Conservation (phyloP, 2,113 vertebrate genomes). For the Gymnogyps californianus region DNA sequence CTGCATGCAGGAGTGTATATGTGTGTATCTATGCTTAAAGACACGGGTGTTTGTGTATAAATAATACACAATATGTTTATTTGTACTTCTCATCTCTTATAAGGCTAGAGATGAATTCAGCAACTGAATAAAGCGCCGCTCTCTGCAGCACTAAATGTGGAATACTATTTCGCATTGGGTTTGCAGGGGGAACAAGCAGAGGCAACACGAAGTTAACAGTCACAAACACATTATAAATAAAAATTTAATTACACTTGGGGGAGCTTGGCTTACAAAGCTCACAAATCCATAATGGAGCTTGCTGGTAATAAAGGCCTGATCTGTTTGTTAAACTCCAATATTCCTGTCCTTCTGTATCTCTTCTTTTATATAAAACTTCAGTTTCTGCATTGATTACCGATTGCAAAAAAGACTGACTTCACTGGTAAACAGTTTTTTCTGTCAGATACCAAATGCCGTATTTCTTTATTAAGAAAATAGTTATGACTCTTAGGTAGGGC, state of each 20-base stretch:
- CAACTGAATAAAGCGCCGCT: neutral
- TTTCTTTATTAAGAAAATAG: constrained; percentile 49
- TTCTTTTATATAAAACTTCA: constrained; percentile 59
- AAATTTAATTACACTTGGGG: constrained; percentile 78
- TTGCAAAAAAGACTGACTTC: constrained; percentile 31
- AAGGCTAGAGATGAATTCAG: constrained; percentile 47
- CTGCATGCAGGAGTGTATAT: neutral
- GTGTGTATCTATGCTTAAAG: constrained; percentile 20
- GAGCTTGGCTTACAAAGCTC: constrained; percentile 76
- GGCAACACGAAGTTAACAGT: constrained; percentile 71
- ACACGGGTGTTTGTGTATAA: constrained; percentile 17
- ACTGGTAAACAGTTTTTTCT: constrained; percentile 28
- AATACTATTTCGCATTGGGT: constrained; percentile 41
- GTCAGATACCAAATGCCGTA: constrained; percentile 5
- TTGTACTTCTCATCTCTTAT: constrained; percentile 54
- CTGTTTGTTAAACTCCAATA: constrained; percentile 71
- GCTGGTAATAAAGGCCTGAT: constrained; percentile 72
- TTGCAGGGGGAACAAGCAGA: constrained; percentile 25
- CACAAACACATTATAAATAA: constrained; percentile 78
- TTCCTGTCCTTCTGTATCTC: constrained; percentile 42
- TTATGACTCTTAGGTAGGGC: constrained; percentile 10
- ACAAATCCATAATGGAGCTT: constrained; percentile 73
- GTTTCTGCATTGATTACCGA: constrained; percentile 43
- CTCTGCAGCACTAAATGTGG: constrained; percentile 40
- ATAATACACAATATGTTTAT: constrained; percentile 62